Evolutionary conservation across 2,888 invertebrate species (phyloP).

Genomic region (Autographa pulchrina): DNA sequence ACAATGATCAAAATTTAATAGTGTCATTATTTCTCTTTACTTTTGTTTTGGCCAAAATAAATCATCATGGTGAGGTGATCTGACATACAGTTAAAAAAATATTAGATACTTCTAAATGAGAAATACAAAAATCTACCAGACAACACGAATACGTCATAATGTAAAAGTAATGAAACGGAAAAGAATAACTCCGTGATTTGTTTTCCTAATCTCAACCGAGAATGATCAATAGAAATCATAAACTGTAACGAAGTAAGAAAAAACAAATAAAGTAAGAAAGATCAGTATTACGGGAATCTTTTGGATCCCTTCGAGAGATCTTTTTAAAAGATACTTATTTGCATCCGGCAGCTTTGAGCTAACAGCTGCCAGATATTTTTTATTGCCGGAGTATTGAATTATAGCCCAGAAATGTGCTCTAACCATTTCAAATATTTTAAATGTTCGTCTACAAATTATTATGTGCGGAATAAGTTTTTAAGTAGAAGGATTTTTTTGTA

Average conservation of each 20-base stretch:
- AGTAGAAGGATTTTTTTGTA: too few species aligned
- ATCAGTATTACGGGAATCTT: neutral
- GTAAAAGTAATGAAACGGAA: neutral
- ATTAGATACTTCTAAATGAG: neutral
- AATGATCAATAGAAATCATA: neutral
- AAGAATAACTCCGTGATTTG: neutral
- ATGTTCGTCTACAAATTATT: constrained; percentile 2
- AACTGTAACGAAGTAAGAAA: neutral
- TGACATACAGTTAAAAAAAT: too few species aligned
- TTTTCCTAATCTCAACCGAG: neutral
- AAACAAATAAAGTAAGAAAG: neutral
- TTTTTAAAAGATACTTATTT: constrained; percentile 32
- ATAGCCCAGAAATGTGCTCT: neutral
- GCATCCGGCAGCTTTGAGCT: constrained; percentile 19
- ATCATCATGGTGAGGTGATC: too few species aligned
- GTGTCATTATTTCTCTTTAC: too few species aligned
- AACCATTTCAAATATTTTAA: constrained; percentile 16
- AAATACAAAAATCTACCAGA: neutral
- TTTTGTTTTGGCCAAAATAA: too few species aligned
- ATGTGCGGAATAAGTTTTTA: neutral
- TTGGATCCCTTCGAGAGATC: neutral
- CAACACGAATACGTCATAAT: neutral
- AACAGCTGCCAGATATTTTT: constrained; percentile 26
- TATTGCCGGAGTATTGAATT: constrained; percentile 22
- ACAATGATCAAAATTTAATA: too few species aligned